Conservation (phyloP, 2,888 invertebrate species). For the Drosophila merina region DNA sequence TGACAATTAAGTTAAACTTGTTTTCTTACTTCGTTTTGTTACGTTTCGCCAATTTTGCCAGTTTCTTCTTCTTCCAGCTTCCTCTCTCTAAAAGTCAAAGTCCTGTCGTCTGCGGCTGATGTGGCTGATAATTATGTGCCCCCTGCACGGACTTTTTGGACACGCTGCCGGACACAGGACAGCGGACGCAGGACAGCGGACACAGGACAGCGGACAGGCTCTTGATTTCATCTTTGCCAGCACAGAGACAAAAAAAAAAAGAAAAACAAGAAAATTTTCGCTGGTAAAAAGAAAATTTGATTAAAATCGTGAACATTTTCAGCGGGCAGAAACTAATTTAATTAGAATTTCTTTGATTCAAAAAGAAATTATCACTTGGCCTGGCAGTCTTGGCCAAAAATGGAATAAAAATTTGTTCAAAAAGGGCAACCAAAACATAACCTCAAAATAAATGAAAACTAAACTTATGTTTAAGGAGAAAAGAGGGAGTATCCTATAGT, state of each 20-base stretch:
- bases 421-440: neutral
- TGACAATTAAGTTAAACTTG: constrained; percentile 78
- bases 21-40: constrained; percentile 74
- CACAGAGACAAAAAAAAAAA: constrained; percentile 1
- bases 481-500: neutral
- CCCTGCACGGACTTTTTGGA: constrained; percentile 20
- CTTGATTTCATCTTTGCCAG: constrained; percentile 10
- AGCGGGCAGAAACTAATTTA: constrained; percentile 12
- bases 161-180: neutral
- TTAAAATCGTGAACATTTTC: constrained; percentile 17
- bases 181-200: constrained; percentile 12
- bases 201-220: constrained; percentile 15
- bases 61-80: neutral
- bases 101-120: constrained; percentile 65
- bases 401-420: neutral
- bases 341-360: constrained; percentile 34
- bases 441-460: neutral
- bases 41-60: constrained; percentile 62
- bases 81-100: constrained; percentile 68
- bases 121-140: constrained; percentile 77
- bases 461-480: no score
- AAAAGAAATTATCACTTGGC: constrained; percentile 4
- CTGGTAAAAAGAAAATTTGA: constrained; percentile 5
- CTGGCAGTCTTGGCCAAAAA: no score
- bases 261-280: neutral